phyloP scores from a whole-genome alignment of 2,113 vertebrate species.

The Atractosteus spatula region DNA sequence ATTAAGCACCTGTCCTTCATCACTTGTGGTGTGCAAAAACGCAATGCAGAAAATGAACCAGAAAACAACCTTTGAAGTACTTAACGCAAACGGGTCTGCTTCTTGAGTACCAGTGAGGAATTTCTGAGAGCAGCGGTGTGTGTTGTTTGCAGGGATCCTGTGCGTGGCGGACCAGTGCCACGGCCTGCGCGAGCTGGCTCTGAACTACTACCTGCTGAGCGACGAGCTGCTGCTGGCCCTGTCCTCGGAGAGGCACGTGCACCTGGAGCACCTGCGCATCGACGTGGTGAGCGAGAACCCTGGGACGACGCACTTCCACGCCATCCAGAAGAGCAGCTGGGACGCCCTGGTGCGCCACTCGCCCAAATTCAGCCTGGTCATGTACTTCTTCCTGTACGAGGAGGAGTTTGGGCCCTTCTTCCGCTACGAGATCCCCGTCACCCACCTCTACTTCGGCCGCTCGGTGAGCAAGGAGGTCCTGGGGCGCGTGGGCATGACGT shows the following conservation, averaged over 20 bases:
- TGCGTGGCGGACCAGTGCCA: constrained; percentile 93
- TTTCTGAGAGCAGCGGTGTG: background rate
- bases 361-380: constrained; percentile 94
- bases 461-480: constrained; percentile 95
- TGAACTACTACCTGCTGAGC: constrained; percentile 91
- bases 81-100: too few species aligned
- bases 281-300: constrained; percentile 97
- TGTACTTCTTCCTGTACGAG: constrained; percentile 98
- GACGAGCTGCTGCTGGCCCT: constrained; percentile 91
- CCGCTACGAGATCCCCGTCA: constrained; percentile 88
- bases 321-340: constrained; percentile 96
- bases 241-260: constrained; percentile 92
- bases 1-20: too few species aligned
- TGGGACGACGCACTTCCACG: constrained; percentile 87
- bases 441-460: constrained; percentile 93
- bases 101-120: too few species aligned
- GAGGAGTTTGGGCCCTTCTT: constrained; percentile 95
- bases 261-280: constrained; percentile 91
- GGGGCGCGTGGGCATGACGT: constrained; percentile 90
- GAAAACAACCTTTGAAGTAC: too few species aligned
- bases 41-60: too few species aligned
- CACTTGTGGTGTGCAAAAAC: too few species aligned
- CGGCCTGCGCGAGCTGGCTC: constrained; percentile 84
- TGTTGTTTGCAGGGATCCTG: constrained; percentile 63
- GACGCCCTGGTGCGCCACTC: constrained; percentile 95